Percentiles rank a stretch among this genome's conserved stretches.
These are phyloP conservation scores for Danio kyathit DNA, from an alignment of 2,797 vertebrate species.

Conservation along the genomic window DNA sequence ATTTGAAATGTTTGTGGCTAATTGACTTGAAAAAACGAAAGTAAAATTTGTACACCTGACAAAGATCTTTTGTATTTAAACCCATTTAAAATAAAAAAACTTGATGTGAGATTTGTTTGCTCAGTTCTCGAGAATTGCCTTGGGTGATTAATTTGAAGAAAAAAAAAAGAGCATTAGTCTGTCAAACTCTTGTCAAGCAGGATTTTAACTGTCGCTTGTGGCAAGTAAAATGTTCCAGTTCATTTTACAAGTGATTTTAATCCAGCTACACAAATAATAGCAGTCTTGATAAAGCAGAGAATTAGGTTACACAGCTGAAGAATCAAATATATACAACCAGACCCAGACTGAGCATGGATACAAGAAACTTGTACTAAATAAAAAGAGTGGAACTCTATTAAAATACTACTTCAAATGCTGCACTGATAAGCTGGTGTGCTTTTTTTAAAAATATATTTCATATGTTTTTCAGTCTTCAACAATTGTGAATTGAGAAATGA, in stretches of 20 bases:
- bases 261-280: not conserved
- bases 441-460: not conserved
- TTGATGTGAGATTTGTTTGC: not conserved
- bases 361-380: not conserved
- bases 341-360: not conserved
- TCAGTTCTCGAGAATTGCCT: not conserved
- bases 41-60: not conserved
- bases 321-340: not conserved
- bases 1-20: not conserved
- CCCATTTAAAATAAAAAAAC: not conserved
- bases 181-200: not conserved
- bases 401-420: not conserved
- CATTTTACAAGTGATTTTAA: constrained; percentile 7
- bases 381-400: too few species aligned
- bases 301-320: not conserved
- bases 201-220: not conserved
- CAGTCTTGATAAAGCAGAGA: not conserved
- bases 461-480: not conserved
- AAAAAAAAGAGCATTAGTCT: not conserved
- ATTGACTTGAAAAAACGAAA: not conserved
- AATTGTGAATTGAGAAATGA: not conserved
- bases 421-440: not conserved
- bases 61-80: not conserved
- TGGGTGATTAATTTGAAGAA: not conserved
- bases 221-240: not conserved